phyloP scores from a whole-genome alignment of 2,888 invertebrate genomes.

The Nephrotoma appendiculata region DNA sequence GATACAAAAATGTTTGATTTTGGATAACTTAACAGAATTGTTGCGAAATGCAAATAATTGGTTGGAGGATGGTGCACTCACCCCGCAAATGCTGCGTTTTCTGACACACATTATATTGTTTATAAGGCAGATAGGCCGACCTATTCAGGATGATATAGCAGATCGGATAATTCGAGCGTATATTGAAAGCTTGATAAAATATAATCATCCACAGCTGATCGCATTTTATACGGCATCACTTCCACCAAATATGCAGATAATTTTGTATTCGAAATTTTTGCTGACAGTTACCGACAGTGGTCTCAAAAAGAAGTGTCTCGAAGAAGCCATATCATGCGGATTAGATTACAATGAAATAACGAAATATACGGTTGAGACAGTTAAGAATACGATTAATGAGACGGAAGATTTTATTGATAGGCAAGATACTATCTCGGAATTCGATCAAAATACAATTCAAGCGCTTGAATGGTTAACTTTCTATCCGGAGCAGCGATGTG shows the following conservation, averaged over 20 bases:
- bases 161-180: slow-evolving; percentile 64
- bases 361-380: slow-evolving; percentile 68
- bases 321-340: slow-evolving; percentile 56
- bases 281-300: slow-evolving; percentile 48
- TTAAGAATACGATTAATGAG: slow-evolving; percentile 35
- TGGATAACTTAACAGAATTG: slow-evolving; percentile 62
- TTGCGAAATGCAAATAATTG: slow-evolving; percentile 55
- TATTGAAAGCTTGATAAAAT: slow-evolving; percentile 53
- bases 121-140: slow-evolving; percentile 62
- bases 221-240: slow-evolving; percentile 76
- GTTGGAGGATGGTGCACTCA: slow-evolving; percentile 39
- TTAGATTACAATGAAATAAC: slow-evolving; percentile 76
- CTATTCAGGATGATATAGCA: slow-evolving; percentile 51
- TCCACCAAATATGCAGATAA: slow-evolving; percentile 43
- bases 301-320: slow-evolving; percentile 44
- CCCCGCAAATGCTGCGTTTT: slow-evolving; percentile 46
- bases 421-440: slow-evolving; percentile 42
- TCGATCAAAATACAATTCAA: slow-evolving; percentile 57
- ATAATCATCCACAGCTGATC: slow-evolving; percentile 61
- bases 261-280: slow-evolving; percentile 55
- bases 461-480: slow-evolving; percentile 80
- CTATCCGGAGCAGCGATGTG: slow-evolving; percentile 59
- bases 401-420: slow-evolving; percentile 15
- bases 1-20: slow-evolving; percentile 73
- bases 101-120: slow-evolving; percentile 74